Conservation (phyloP, 1,140 invertebrate species). For the Drosophila dunni region DNA sequence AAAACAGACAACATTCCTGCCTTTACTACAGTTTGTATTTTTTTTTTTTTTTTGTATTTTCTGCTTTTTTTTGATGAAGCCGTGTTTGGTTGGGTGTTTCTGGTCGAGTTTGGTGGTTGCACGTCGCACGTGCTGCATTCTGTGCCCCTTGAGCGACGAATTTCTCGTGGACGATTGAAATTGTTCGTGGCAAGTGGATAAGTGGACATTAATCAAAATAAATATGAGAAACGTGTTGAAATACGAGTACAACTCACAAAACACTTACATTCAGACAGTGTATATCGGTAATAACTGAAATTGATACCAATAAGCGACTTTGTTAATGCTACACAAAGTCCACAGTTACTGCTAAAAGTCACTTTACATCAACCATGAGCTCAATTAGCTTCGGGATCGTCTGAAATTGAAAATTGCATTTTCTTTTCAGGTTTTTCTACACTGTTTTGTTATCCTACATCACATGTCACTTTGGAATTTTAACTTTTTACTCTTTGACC, state of each 20-base stretch:
- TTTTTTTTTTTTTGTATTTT: neutral
- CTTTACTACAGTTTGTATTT: neutral
- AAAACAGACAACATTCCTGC: conserved; percentile 56
- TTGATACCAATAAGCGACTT: conserved; percentile 25
- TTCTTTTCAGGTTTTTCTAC: too few relatives aligned
- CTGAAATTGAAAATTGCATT: neutral
- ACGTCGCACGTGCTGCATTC: conserved; percentile 46
- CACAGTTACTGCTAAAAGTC: neutral
- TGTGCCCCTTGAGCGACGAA: conserved; percentile 31
- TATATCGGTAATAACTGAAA: conserved; percentile 24
- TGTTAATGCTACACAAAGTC: conserved; percentile 20
- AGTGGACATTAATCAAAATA: conserved; percentile 83
- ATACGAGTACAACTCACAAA: conserved; percentile 52
- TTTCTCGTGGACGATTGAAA: conserved; percentile 70
- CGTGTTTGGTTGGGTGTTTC: neutral
- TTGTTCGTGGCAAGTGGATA: conserved; percentile 80
- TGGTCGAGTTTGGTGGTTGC: conserved; percentile 1
- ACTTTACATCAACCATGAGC: conserved; percentile 2
- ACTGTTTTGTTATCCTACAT: too few relatives aligned
- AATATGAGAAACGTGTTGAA: conserved; percentile 81
- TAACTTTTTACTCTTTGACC: too few relatives aligned
- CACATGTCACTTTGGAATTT: too few relatives aligned
- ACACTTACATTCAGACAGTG: conserved; percentile 31
- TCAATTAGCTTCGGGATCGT: conserved; percentile 14
- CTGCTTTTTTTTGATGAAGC: neutral